Evolutionary conservation across 2,797 vertebrate genomes (phyloP).

Genomic region (Galagoides demidoff): DNA sequence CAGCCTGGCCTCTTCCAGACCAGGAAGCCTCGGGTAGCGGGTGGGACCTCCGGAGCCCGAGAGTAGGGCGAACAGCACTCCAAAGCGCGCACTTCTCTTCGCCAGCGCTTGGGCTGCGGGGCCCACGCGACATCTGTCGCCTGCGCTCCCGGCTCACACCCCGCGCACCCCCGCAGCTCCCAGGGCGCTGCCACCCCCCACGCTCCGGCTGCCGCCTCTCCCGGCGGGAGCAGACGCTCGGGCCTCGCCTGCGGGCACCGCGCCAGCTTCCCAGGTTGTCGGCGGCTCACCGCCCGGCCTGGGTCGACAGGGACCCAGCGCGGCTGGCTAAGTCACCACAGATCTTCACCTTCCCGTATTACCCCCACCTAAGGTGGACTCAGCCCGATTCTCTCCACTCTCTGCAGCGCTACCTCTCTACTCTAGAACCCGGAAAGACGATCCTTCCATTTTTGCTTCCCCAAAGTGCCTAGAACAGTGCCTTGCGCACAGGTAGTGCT

Average conservation of each 20-base stretch:
- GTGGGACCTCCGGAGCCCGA: not conserved
- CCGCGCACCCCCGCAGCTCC: constrained; percentile 76
- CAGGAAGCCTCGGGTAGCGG: not conserved
- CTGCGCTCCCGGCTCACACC: constrained; percentile 79
- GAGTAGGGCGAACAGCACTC: constrained; percentile 23
- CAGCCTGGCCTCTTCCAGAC: not conserved
- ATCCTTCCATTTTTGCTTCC: not conserved
- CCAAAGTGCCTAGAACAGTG: not conserved
- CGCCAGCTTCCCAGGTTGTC: constrained; percentile 63
- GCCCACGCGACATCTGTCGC: constrained; percentile 81
- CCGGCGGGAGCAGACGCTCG: constrained; percentile 46
- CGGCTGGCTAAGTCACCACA: not conserved
- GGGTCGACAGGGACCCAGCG: not conserved
- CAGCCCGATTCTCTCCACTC: not conserved
- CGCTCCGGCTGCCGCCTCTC: constrained; percentile 81
- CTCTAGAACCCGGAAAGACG: not conserved
- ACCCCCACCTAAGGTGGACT: not conserved
- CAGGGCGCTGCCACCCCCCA: constrained; percentile 76
- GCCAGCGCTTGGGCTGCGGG: constrained; percentile 48
- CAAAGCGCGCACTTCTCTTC: constrained; percentile 37
- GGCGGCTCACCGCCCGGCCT: not conserved
- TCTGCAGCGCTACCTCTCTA: not conserved
- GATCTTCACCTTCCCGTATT: not conserved
- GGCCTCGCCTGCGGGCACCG: constrained; percentile 44
- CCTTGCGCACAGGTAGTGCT: not conserved